Evolutionary conservation across 2,797 vertebrate species (phyloP).

Genomic region (Apodemus agrarius): DNA sequence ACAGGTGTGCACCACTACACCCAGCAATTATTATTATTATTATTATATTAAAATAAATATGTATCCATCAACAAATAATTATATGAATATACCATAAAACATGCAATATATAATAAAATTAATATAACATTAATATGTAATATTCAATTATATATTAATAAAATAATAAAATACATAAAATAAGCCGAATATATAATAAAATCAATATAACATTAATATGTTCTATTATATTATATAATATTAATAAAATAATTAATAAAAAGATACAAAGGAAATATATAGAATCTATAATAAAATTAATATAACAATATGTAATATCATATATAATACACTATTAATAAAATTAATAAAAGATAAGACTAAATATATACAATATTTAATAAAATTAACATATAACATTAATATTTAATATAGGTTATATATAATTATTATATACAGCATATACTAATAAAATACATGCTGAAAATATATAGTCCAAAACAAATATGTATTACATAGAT

Average conservation of each 20-base stretch:
- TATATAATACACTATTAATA: not conserved
- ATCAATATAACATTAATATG: too few relatives aligned
- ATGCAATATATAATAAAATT: not conserved
- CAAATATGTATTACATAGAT: not conserved
- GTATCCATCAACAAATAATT: not conserved
- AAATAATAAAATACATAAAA: too few relatives aligned
- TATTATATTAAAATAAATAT: not conserved
- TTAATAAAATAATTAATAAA: too few relatives aligned
- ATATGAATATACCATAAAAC: not conserved
- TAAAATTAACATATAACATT: not conserved
- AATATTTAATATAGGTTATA: not conserved
- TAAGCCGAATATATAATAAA: too few relatives aligned
- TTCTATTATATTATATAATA: too few relatives aligned
- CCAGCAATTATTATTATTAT: accelerated
- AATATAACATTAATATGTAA: not conserved
- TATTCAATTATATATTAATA: not conserved
- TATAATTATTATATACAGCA: not conserved
- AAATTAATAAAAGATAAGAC: too few relatives aligned
- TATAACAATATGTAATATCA: not conserved
- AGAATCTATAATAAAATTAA: not conserved
- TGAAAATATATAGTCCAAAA: not conserved
- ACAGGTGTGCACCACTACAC: too few relatives aligned
- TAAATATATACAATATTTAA: too few relatives aligned
- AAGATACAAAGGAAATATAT: too few relatives aligned
- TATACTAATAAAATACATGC: not conserved